phyloP scores from a whole-genome alignment of 2,888 invertebrate genomes.

The Melanostoma mellinum region DNA sequence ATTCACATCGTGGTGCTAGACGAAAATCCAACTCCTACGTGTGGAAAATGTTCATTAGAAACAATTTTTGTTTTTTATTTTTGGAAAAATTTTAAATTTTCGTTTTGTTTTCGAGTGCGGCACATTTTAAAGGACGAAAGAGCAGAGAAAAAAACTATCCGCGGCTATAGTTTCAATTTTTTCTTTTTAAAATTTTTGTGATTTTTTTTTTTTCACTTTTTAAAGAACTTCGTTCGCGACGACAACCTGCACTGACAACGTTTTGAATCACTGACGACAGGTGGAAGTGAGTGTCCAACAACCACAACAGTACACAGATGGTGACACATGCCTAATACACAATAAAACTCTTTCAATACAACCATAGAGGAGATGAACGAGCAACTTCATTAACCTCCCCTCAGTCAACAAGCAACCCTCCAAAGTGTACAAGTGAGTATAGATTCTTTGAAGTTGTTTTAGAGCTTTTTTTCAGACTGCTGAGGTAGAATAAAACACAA shows the following conservation, averaged over 20 bases:
- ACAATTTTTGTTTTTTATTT: constrained; percentile 9
- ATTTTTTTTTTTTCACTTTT: constrained; percentile 25
- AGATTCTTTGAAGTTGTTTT: constrained; percentile 66
- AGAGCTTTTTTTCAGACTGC: constrained; percentile 39
- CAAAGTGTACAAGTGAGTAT: constrained; percentile 31
- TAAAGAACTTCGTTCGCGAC: constrained; percentile 36
- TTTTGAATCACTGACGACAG: constrained; percentile 71
- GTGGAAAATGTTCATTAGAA: constrained; percentile 38
- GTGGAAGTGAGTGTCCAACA: constrained; percentile 61
- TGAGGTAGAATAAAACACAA: constrained; percentile 29
- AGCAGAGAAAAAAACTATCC: neutral
- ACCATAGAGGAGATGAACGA: constrained; percentile 27
- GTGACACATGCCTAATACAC: constrained; percentile 60
- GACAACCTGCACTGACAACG: constrained; percentile 63
- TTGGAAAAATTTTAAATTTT: constrained; percentile 5
- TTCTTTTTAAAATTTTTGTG: constrained; percentile 18
- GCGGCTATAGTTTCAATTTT: neutral
- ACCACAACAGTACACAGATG: constrained; percentile 36
- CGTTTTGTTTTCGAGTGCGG: neutral
- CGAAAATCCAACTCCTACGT: constrained; percentile 31
- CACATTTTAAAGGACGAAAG: constrained; percentile 33
- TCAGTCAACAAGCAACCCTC: constrained; percentile 50
- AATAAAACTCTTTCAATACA: constrained; percentile 48
- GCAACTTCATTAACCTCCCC: constrained; percentile 48
- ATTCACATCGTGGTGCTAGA: constrained; percentile 25